A percentile compares a stretch with the other conserved stretches of the same genome.
These are phyloP conservation scores for Cyclina sinensis DNA, from an alignment of 1,140 invertebrate genomes.

Conservation along the genomic window DNA sequence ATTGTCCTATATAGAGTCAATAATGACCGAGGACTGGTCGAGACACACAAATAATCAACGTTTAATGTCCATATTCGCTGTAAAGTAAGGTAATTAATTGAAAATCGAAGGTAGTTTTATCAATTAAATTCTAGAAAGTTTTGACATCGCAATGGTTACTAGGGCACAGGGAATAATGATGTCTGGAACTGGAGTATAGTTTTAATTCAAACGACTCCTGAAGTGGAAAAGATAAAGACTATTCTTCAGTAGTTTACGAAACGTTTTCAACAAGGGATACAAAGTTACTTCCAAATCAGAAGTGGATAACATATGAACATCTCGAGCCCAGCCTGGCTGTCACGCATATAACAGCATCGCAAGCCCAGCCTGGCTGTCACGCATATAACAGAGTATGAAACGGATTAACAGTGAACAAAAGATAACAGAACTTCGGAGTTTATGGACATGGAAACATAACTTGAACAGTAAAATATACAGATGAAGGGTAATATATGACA, in stretches of 20 bases:
- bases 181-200: background rate
- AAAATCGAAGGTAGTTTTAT: conserved; percentile 21
- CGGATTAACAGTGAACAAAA: too few relatives aligned
- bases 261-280: background rate
- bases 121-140: background rate
- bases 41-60: background rate
- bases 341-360: too few relatives aligned
- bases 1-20: background rate
- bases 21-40: conserved; percentile 1
- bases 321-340: too few relatives aligned
- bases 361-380: too few relatives aligned
- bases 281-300: background rate
- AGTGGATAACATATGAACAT: too few relatives aligned
- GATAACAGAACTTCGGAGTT: too few relatives aligned
- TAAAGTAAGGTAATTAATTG: conserved; percentile 32
- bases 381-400: too few relatives aligned
- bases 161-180: conserved; percentile 1
- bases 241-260: background rate
- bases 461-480: too few relatives aligned
- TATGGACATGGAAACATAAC: too few relatives aligned
- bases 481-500: too few relatives aligned
- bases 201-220: background rate
- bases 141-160: background rate
- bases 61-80: background rate
- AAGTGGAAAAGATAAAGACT: background rate